Evolutionary conservation across 2,113 vertebrate species (phyloP), one percentile per base, ranked within the genome.

Genomic region (Labrus mixtus): DNA sequence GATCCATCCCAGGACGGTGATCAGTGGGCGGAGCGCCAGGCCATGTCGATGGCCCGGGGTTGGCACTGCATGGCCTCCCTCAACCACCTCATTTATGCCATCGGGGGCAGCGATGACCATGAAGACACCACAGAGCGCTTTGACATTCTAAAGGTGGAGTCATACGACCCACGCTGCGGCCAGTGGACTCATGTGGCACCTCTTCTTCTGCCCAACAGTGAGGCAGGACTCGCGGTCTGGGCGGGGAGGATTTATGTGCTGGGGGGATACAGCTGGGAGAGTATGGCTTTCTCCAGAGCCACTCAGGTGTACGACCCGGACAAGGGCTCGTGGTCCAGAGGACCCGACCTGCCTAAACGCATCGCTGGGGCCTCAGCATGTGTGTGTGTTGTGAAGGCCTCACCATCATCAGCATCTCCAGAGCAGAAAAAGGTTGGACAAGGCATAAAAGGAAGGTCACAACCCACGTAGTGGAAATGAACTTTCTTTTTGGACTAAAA

Each of bases 11-110:
- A 90, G 23, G 94, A 88, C 0, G 91, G 85, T 0, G 95, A 96
- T 0, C 87, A 91, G 1, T 99, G 98, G 98, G 90, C 91, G 64
- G 96, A 98, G 74, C 93, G 95, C 39, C 95, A 93, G 82, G 91
- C 96, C 1, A 99, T 99, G 98, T 91, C 91, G 12, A 90, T 95
- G 0, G 96, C 97, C 0, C 93, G 97, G 0, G 97, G 97, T 13
- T 99, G 97, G 97, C 98, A 99, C 93, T 96, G 97, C 91, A 99
- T 99, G 98, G 96, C 97, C 48, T 96, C 97, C 58, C 84, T 98
- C 36, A 90, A 91, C 17, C 94, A 98, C 79, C 95, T 81, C 10
- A 95, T 98, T 89, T 99, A 97, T 54, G 95, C 95, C 72, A 95
- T 99, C 0, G 97, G 97, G 0, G 98, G 98, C 87, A 99, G 97